Evolutionary conservation across 2,113 vertebrate species (phyloP).

Genomic region (Sceloporus undulatus): DNA sequence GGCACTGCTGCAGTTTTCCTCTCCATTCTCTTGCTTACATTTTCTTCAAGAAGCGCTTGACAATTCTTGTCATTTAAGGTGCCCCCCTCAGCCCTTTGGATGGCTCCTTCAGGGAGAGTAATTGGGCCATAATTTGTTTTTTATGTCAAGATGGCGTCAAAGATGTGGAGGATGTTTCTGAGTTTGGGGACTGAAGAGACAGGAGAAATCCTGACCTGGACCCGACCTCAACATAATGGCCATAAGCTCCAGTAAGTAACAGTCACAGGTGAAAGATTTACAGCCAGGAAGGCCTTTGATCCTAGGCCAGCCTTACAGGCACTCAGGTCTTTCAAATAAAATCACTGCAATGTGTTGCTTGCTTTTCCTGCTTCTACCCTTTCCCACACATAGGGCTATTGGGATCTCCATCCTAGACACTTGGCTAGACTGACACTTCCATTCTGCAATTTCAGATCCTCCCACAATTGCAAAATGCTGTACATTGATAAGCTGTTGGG

Average conservation of each 20-base stretch:
- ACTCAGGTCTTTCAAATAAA: conserved; percentile 44
- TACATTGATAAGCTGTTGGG: neutral
- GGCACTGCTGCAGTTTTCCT: neutral
- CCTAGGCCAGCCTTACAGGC: conserved; percentile 57
- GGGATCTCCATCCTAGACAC: neutral
- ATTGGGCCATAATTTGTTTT: conserved; percentile 78
- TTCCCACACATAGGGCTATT: neutral
- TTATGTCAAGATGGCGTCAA: conserved; percentile 79
- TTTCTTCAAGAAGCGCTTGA: conserved; percentile 58
- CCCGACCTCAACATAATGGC: conserved; percentile 73
- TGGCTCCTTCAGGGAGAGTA: conserved; percentile 46
- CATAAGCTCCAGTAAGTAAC: conserved; percentile 67
- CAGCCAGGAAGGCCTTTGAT: conserved; percentile 71
- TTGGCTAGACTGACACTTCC: conserved; percentile 5
- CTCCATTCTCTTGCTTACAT: conserved; percentile 14
- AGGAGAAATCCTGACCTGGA: conserved; percentile 76
- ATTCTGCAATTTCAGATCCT: neutral
- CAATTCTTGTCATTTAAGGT: conserved; percentile 64
- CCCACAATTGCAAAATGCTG: neutral
- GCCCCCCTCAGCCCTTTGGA: conserved; percentile 41
- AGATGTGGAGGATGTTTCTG: conserved; percentile 75
- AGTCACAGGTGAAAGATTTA: conserved; percentile 77
- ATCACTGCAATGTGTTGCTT: conserved; percentile 52
- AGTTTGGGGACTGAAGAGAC: conserved; percentile 72
- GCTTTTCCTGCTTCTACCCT: neutral